Evolutionary conservation across 2,797 vertebrate genomes (phyloP).

Genomic region (Notoglanidium macrostoma): DNA sequence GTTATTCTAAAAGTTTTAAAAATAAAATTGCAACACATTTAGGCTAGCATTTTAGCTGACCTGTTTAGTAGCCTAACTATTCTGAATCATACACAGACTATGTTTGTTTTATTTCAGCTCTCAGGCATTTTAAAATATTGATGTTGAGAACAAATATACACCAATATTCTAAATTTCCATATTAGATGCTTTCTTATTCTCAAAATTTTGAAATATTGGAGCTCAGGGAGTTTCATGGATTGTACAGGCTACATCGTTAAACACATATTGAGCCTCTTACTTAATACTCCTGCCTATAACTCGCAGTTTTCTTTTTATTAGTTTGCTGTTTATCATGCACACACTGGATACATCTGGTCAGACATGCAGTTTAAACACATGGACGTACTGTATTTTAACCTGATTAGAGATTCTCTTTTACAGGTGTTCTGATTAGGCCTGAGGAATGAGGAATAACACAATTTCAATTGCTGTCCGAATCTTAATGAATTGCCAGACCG

Average conservation of each 20-base stretch:
- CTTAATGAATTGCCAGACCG: not conserved
- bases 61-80: not conserved
- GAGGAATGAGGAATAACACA: not conserved
- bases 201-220: not conserved
- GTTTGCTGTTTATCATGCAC: not conserved
- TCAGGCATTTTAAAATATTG: not conserved
- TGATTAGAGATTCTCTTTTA: not conserved
- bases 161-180: not conserved
- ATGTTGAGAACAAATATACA: not conserved
- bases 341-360: not conserved
- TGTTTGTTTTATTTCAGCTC: not conserved
- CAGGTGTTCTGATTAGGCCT: not conserved
- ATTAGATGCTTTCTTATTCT: not conserved
- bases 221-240: not conserved
- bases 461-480: not conserved
- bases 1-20: not conserved
- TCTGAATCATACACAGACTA: not conserved
- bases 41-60: not conserved
- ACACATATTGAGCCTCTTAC: not conserved
- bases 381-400: not conserved
- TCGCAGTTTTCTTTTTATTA: not conserved
- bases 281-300: not conserved
- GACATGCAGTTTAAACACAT: not conserved
- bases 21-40: not conserved
- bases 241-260: not conserved